Evolutionary conservation across 2,888 invertebrate genomes (phyloP).

Genomic region (Griposia aprilina): DNA sequence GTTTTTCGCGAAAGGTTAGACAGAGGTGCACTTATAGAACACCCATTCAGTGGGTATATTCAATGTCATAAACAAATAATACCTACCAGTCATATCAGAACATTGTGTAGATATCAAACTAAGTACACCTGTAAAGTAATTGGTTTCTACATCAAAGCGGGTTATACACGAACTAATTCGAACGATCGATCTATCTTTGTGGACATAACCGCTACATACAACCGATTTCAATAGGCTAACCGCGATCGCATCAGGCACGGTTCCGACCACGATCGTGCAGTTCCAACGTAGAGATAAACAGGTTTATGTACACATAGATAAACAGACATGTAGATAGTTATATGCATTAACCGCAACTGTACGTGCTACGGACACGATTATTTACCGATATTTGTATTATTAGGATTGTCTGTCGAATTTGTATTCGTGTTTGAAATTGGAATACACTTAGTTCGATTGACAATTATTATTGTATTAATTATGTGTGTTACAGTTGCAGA

Average conservation of each 20-base stretch:
- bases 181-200: slow-evolving; percentile 8
- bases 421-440: slow-evolving; percentile 1
- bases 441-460: slow-evolving; percentile 2
- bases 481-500: no score
- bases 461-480: no score
- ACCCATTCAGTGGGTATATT: neutral
- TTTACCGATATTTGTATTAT: slow-evolving; percentile 25
- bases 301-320: slow-evolving; percentile 2
- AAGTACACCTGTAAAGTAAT: neutral
- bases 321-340: slow-evolving; percentile 11
- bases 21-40: no score
- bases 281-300: slow-evolving; percentile 21
- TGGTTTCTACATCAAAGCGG: slow-evolving; percentile 3
- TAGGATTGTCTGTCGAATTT: slow-evolving; percentile 1
- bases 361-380: slow-evolving; percentile 5
- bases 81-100: neutral
- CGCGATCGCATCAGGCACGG: slow-evolving; percentile 40
- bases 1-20: neutral
- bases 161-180: slow-evolving; percentile 22
- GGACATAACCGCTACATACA: neutral
- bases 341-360: slow-evolving; percentile 16
- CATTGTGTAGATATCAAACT: neutral
- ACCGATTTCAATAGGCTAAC: slow-evolving; percentile 22
- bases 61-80: neutral
- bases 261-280: slow-evolving; percentile 35